Evolutionary conservation across 1,140 invertebrate genomes (phyloP).

Genomic region (Lordiphosa collinella): DNA sequence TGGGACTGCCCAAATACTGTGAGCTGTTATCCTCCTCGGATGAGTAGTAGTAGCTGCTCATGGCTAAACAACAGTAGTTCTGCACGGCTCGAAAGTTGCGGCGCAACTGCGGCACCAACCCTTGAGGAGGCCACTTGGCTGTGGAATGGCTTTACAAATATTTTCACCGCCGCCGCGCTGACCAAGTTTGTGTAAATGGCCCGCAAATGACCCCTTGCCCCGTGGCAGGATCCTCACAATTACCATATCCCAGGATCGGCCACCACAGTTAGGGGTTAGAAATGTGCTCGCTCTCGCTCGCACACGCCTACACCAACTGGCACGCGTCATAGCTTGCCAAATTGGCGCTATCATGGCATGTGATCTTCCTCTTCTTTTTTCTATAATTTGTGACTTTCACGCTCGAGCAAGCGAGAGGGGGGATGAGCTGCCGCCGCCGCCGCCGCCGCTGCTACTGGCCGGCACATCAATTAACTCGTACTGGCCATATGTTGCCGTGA

Average conservation of each 20-base stretch:
- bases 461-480: constrained; percentile 72
- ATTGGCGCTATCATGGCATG: constrained; percentile 76
- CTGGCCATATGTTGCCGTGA: constrained; percentile 62
- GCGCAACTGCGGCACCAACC: constrained; percentile 40
- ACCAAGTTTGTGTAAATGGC: constrained; percentile 66
- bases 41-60: constrained; percentile 67
- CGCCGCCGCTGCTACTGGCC: constrained; percentile 29
- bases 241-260: constrained; percentile 66
- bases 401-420: constrained; percentile 37
- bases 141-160: constrained; percentile 51
- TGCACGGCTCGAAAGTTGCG: constrained; percentile 52
- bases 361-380: constrained; percentile 56
- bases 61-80: constrained; percentile 31
- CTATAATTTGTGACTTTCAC: constrained; percentile 79
- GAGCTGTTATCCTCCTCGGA: constrained; percentile 66
- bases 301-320: constrained; percentile 55
- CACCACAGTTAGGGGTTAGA: constrained; percentile 63
- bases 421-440: constrained; percentile 48
- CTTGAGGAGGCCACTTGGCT: constrained; percentile 8
- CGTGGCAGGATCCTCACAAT: constrained; percentile 54
- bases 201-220: constrained; percentile 64
- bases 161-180: constrained; percentile 54
- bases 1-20: constrained; percentile 61
- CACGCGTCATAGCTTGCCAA: constrained; percentile 77
- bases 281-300: constrained; percentile 5